Conservation (phyloP, 2,888 invertebrate genomes). For the Drosophila rellima region DNA sequence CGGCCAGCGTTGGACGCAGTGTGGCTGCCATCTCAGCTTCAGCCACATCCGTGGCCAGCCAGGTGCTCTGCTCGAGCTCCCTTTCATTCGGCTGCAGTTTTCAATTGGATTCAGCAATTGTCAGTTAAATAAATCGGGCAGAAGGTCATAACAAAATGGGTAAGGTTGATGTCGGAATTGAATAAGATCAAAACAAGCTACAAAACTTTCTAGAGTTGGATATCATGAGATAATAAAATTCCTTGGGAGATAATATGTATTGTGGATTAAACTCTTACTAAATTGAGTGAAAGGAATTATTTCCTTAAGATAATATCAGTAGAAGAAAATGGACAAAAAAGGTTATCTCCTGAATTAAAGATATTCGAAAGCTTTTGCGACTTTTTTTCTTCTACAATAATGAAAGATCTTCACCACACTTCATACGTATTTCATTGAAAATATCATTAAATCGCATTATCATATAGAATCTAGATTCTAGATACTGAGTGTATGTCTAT, state of each 20-base stretch:
- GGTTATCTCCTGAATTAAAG: not conserved
- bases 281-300: not conserved
- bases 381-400: too few species aligned
- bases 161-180: not conserved
- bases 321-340: not conserved
- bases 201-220: not conserved
- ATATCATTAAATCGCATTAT: too few species aligned
- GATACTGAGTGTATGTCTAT: too few species aligned
- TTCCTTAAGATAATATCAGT: not conserved
- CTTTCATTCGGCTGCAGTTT: slow-evolving; percentile 61
- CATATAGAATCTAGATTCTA: too few species aligned
- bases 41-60: slow-evolving; percentile 50
- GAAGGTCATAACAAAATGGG: not conserved
- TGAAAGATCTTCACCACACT: too few species aligned
- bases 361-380: too few species aligned
- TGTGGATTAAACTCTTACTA: not conserved
- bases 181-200: not conserved
- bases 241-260: not conserved
- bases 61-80: slow-evolving; percentile 63
- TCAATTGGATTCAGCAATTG: slow-evolving; percentile 29
- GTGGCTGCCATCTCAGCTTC: slow-evolving; percentile 53
- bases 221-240: not conserved
- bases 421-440: too few species aligned
- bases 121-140: slow-evolving; percentile 4
- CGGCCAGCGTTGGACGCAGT: slow-evolving; percentile 37